Conservation (phyloP, 2,888 invertebrate genomes). For the Petrophora chlorosata region DNA sequence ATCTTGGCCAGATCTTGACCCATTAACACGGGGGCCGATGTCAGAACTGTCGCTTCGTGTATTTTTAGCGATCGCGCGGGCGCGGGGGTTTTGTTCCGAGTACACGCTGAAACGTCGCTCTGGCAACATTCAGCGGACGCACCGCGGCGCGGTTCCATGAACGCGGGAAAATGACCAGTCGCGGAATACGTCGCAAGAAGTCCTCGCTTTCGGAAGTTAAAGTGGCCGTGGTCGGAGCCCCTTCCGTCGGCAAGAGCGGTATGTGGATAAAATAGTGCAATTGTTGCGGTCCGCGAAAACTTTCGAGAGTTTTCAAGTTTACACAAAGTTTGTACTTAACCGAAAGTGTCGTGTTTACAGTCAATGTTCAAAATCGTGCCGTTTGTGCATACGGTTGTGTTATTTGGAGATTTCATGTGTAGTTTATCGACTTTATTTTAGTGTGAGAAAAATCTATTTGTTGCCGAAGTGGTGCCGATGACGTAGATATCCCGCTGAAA, state of each 20-base stretch:
- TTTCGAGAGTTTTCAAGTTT: slow-evolving; percentile 21
- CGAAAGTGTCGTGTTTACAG: not conserved
- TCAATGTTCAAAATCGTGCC: not conserved
- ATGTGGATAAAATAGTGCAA: slow-evolving; percentile 58
- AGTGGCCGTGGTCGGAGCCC: slow-evolving; percentile 94
- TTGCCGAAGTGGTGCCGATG: slow-evolving; percentile 5
- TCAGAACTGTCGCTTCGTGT: slow-evolving; percentile 76
- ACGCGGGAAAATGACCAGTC: slow-evolving; percentile 85
- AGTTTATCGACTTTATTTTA: slow-evolving; percentile 10
- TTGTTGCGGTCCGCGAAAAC: not conserved
- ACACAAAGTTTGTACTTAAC: slow-evolving; percentile 18
- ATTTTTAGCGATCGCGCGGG: slow-evolving; percentile 73
- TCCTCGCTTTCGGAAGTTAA: slow-evolving; percentile 95
- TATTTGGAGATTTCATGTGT: not conserved
- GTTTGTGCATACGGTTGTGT: slow-evolving; percentile 4
- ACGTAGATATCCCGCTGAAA: slow-evolving; percentile 15
- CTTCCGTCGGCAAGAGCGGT: slow-evolving; percentile 97
- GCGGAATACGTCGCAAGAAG: slow-evolving; percentile 94
- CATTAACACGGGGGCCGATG: slow-evolving; percentile 77
- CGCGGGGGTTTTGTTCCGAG: slow-evolving; percentile 60
- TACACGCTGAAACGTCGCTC: slow-evolving; percentile 52
- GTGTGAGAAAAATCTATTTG: slow-evolving; percentile 5
- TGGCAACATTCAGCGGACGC: slow-evolving; percentile 52
- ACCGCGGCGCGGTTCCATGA: slow-evolving; percentile 36
- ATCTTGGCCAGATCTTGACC: slow-evolving; percentile 84